Evolutionary conservation across 2,888 invertebrate genomes (phyloP), one percentile per base, ranked within the genome.

Genomic region (Epinotia bilunana): DNA sequence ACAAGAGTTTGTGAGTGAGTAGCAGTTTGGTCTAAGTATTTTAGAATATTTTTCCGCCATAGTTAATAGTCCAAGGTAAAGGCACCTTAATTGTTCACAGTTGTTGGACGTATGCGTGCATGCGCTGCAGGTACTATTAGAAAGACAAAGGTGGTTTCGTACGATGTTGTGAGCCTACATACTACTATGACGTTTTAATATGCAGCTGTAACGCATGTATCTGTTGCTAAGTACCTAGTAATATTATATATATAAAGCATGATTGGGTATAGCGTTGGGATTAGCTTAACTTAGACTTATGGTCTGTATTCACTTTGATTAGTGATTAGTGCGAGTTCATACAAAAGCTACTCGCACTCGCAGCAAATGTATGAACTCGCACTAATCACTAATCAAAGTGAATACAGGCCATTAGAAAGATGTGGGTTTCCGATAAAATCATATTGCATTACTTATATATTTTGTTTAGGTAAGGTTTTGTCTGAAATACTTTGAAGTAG

Each of bases 21-120:
- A 16, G 12, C 16, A 16, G 46, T 46, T 46, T 46, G 16, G 13
- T 49, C 49, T 13, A 49, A 13, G 13, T 16, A 49, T 13, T 13
- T 49, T 49, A 49, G 4, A 13, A 46, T 13, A 46, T 46, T 49
- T 49, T 53, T n/a, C 4, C 4, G 53, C n/a, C 53, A 6, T 16
- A 43, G 18, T 5, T 28, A 9, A 23, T 43, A 68, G 16, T 57
- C 60, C 1, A 58, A 60, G 43, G 49, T 46, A 49, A 33, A 65
- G 18, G 65, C 58, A 65, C 72, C 72, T 65, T 73, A 73, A 73
- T 60, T 65, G 60, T 65, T 65, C 4, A 58, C 58, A 49, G 65
- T 60, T 39, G 65, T 65, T 65, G 58, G 4, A 65, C 18, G 65
- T 58, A 73, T 65, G 20, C 72, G 49, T 65, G 65, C 49, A 60